Conservation (phyloP, 2,888 invertebrate genomes). For the Yponomeuta evonymella region DNA sequence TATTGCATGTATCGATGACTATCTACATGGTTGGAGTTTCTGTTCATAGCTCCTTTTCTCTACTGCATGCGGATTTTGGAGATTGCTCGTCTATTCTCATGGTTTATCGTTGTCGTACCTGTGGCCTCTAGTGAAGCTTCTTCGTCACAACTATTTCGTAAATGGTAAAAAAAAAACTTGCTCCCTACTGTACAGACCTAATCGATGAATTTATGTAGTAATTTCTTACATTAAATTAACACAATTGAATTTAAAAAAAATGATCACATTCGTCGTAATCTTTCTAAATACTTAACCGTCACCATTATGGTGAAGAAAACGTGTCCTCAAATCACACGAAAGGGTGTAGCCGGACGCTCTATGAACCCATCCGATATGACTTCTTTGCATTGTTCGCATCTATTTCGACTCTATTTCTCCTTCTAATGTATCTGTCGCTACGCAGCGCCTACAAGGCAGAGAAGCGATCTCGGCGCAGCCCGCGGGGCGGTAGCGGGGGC, state of each 20-base stretch:
- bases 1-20: background rate
- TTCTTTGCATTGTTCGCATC: background rate
- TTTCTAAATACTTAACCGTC: too few species aligned
- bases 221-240: too few species aligned
- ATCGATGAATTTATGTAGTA: too few species aligned
- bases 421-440: conserved; percentile 8
- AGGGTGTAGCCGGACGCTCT: too few species aligned
- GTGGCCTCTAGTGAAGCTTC: background rate
- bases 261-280: too few species aligned
- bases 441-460: conserved; percentile 61
- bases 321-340: too few species aligned
- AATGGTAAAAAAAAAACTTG: background rate
- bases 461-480: conserved; percentile 22
- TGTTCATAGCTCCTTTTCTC: background rate
- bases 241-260: too few species aligned
- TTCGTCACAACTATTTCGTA: background rate
- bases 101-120: background rate
- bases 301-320: too few species aligned
- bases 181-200: too few species aligned
- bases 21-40: background rate
- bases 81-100: background rate
- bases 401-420: background rate
- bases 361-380: background rate
- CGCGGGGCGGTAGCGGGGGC: conserved; percentile 29
- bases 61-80: background rate